Percentiles rank a stretch among this genome's conserved stretches.
Evolutionary conservation across 1,140 invertebrate genomes (phyloP).

Genomic region (Penaeus indicus): DNA sequence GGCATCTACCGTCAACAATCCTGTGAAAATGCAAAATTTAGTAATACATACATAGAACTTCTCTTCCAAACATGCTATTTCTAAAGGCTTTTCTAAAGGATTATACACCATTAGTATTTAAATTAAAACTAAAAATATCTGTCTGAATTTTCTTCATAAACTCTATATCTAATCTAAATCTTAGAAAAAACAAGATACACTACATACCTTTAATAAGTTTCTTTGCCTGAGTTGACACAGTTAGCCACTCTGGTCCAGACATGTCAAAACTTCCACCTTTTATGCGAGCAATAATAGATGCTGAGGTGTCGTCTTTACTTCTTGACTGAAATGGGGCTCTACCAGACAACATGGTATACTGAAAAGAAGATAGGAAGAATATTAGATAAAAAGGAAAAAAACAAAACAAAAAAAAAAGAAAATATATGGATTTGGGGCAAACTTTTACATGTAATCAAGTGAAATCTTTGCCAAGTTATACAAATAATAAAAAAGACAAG

Average conservation of each 20-base stretch:
- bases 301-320: slow-evolving; percentile 80
- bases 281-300: slow-evolving; percentile 84
- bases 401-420: slow-evolving; percentile 56
- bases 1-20: slow-evolving; percentile 84
- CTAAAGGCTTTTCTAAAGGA: too few relatives aligned
- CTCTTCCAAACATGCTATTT: too few relatives aligned
- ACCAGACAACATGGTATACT: slow-evolving; percentile 90
- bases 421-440: not conserved
- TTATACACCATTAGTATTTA: too few relatives aligned
- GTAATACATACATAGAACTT: not conserved
- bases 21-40: slow-evolving; percentile 69
- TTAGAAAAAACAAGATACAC: not conserved
- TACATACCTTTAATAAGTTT: slow-evolving; percentile 78
- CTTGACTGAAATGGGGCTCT: slow-evolving; percentile 83
- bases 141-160: not conserved
- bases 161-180: not conserved
- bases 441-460: not conserved
- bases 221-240: slow-evolving; percentile 82
- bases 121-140: too few relatives aligned
- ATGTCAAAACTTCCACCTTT: slow-evolving; percentile 84
- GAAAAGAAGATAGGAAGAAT: slow-evolving; percentile 66
- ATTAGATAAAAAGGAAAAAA: not conserved
- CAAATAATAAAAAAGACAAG: slow-evolving; percentile 24
- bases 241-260: slow-evolving; percentile 78
- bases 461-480: not conserved